Evolutionary conservation across 2,113 vertebrate species (phyloP), one percentile per base, ranked within the genome.

Genomic region (Centropus unirufus): DNA sequence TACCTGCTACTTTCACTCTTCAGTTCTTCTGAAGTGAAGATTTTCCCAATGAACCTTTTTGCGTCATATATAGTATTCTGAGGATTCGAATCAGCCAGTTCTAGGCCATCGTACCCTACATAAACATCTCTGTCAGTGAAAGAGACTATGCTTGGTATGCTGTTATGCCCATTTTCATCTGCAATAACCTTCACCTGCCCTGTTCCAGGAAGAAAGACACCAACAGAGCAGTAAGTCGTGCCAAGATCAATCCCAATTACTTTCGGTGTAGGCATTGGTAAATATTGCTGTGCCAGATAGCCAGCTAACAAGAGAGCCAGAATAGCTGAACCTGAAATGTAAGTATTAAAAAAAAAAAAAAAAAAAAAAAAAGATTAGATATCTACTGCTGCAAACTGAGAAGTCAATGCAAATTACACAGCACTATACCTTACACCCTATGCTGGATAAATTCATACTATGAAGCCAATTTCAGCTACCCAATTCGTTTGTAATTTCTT

Each of bases 211-310:
- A 98, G 99, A 96, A 99, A 99, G 20, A 99, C 99, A 0, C 98
- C 99, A 2, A 99, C 99, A 0, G 99, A 99, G 96, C 99, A 99
- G 94, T 99, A 99, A 4, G 99, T 99, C 15, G 99, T 99, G 36
- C 99, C 99, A 42, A 99, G 98, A 85, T 99, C 99, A 91, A 99
- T 96, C 24, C 99, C 99, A n/a, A 99, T 98, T 16, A 99, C 98
- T 94, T 96, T 98, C 2, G 99, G 99, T 11, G 98, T 99, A 5
- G 99, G 99, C 87, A 99, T 97, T 2, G 99, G 99, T 40, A 99
- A 94, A 83, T 99, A 99, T 89, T 99, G 99, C 95, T 99, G 99
- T 12, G 99, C 99, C 89, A 99, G 96, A 80, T 99, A 99, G 26
- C 99, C 99, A 46, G 99, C 99, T 89, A 99, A 96, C 30, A 99